Evolutionary conservation across 2,888 invertebrate species (phyloP), one percentile per base, ranked within the genome.

Genomic region (Entomobrya proxima): DNA sequence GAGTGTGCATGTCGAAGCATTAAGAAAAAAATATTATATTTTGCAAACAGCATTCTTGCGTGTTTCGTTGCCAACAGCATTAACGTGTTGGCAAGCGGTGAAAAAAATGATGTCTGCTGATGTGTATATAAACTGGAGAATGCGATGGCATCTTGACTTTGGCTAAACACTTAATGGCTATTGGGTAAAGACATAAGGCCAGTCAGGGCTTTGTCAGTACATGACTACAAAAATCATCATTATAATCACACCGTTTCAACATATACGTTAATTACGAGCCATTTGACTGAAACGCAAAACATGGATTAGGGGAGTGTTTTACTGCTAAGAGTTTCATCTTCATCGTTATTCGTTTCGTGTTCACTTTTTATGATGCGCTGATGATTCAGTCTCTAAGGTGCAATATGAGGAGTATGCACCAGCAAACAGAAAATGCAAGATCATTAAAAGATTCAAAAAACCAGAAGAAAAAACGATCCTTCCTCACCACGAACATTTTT

Each of bases 41-140:
- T 35, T 18, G 61, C 77, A 40, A 30, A 76, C 35, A 69, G 15
- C 9, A 6, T 18, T 72, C 44, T 72, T 72, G 58, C 80, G 72
- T 80, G 80, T n/a, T n/a, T n/a, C n/a, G n/a, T 21, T 67, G 64
- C 37, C 37, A 21, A 21, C 35, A 21, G n/a, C n/a, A 52, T 15
- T 30, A 21, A 18, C 18, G 11, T 47, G 15, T n/a, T 5, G 21
- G 5, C 13, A 15, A 55, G 11, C 11, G 40, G 37, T 21, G 30
- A 52, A 40, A 37, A 67, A 67, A 67, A 67, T 21, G 27, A 69
- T 37, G 75, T 18, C 44, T 55, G 78, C 21, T 24, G 6, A 30
- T 35, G 32, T 24, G 37, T 40, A 32, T 30, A 32, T 7, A 30
- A 74, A 40, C 78, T 78, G 78, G 80, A 78, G 78, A 78, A 67